Evolutionary conservation across 2,888 invertebrate genomes (phyloP).

Genomic region (Achlya flavicornis): DNA sequence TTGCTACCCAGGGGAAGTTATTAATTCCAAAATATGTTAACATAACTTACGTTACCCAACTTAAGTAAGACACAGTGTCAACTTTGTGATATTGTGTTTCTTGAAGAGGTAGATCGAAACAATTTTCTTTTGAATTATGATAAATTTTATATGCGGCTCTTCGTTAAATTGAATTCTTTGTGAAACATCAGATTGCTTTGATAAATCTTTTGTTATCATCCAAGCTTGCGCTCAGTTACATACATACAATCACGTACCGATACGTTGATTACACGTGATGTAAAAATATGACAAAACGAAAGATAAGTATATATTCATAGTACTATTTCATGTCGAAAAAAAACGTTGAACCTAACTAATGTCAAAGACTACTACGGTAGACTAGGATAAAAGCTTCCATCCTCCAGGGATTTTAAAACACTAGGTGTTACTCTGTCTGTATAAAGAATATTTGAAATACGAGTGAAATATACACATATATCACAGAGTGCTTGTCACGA

Average conservation of each 20-base stretch:
- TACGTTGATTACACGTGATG: background rate
- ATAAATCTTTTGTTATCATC: background rate
- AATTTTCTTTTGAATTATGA: background rate
- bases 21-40: background rate
- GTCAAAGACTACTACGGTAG: background rate
- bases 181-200: background rate
- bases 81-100: conserved; percentile 3
- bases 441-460: conserved; percentile 3
- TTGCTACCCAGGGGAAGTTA: background rate
- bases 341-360: too few species aligned
- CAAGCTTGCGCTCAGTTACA: background rate
- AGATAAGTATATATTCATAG: too few species aligned
- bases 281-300: too few species aligned
- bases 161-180: background rate
- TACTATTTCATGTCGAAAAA: too few species aligned
- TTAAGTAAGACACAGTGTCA: background rate
- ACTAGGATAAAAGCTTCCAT: background rate
- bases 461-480: conserved; percentile 15
- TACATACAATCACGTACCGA: background rate
- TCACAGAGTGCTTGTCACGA: conserved; percentile 13
- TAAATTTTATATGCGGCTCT: background rate
- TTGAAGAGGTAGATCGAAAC: background rate
- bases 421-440: background rate
- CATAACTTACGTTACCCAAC: background rate
- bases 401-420: background rate